These are phyloP conservation scores for Bellardia pandia DNA, from an alignment of 2,888 invertebrate genomes.

Conservation along the genomic window DNA sequence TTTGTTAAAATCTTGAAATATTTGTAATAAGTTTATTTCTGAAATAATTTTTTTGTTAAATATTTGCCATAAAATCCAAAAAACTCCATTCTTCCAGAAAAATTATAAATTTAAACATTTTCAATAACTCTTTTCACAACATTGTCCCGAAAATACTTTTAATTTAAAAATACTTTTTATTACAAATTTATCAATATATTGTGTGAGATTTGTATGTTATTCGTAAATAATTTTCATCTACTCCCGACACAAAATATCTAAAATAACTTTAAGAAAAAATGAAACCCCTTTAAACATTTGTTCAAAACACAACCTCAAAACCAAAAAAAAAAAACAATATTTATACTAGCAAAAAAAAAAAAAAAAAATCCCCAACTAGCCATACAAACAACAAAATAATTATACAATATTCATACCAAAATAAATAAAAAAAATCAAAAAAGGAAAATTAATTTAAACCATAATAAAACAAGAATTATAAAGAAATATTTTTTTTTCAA, in stretches of 20 bases:
- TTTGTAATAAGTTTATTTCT: too few relatives aligned
- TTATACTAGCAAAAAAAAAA: conserved; percentile 35
- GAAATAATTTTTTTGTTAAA: too few relatives aligned
- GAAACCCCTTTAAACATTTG: conserved; percentile 39
- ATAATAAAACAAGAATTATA: conserved; percentile 9
- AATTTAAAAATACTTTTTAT: not conserved
- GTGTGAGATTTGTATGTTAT: not conserved
- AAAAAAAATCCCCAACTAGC: conserved; percentile 44
- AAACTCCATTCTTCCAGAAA: too few relatives aligned
- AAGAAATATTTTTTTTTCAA: not conserved
- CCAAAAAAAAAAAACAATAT: conserved; percentile 27
- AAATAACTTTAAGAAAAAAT: not conserved
- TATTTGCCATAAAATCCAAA: too few relatives aligned
- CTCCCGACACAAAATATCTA: not conserved
- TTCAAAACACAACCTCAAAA: conserved; percentile 66
- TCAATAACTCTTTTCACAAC: too few relatives aligned
- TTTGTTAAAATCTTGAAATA: too few relatives aligned
- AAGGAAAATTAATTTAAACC: conserved; percentile 39
- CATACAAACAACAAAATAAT: conserved; percentile 46
- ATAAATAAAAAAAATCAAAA: not conserved
- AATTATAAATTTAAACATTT: too few relatives aligned
- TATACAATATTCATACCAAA: conserved; percentile 63
- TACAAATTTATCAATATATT: not conserved
- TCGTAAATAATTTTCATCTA: not conserved
- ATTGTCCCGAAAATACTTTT: not conserved